These are phyloP conservation scores for Antrozous pallidus DNA, from an alignment of 2,797 vertebrate species.

Conservation along the genomic window DNA sequence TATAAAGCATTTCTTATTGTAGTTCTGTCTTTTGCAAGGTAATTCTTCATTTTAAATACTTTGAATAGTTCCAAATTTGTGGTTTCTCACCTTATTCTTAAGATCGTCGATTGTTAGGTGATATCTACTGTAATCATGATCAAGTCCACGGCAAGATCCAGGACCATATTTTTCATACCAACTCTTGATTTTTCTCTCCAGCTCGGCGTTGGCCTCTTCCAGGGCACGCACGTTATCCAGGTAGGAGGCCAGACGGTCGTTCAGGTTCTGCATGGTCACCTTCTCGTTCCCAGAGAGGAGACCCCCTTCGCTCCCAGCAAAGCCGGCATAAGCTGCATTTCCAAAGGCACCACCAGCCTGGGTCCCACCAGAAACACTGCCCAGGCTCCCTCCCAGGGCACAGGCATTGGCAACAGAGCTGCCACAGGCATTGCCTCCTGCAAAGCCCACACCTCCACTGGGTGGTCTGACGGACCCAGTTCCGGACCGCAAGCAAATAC, in stretches of 20 bases:
- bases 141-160: slow-evolving; percentile 64
- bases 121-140: slow-evolving; percentile 87
- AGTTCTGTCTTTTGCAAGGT: not conserved
- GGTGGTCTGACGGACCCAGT: slow-evolving; percentile 14
- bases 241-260: slow-evolving; percentile 93
- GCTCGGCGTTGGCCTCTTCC: slow-evolving; percentile 87
- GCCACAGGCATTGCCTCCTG: not conserved
- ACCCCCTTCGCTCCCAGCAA: slow-evolving; percentile 67
- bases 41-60: not conserved
- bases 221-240: slow-evolving; percentile 91
- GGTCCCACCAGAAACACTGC: slow-evolving; percentile 6
- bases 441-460: not conserved
- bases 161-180: slow-evolving; percentile 90
- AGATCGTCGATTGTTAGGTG: slow-evolving; percentile 88
- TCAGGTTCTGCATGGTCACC: slow-evolving; percentile 96
- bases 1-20: not conserved
- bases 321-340: slow-evolving; percentile 75
- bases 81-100: slow-evolving; percentile 89
- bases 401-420: slow-evolving; percentile 61
- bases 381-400: slow-evolving; percentile 29
- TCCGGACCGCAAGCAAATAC: slow-evolving; percentile 1
- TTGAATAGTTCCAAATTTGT: not conserved
- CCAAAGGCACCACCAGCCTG: slow-evolving; percentile 59
- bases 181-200: slow-evolving; percentile 90
- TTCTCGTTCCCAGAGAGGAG: slow-evolving; percentile 89